phyloP scores from a whole-genome alignment of 2,888 invertebrate genomes.

The Andrena praecox region DNA sequence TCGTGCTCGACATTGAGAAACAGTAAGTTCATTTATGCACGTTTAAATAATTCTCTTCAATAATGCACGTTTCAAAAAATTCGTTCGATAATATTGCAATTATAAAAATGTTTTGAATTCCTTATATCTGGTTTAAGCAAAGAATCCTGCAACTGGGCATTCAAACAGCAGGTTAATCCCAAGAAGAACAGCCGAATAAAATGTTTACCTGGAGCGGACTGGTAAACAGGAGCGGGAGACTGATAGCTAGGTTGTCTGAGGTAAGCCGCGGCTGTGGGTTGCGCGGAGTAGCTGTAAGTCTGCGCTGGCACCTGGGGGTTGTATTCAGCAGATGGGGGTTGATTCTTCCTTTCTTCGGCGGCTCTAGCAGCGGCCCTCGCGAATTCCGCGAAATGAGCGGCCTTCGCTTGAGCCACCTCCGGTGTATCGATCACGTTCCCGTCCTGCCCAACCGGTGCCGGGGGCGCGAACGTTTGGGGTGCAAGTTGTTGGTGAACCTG shows the following conservation, averaged over 20 bases:
- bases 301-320: slow-evolving; percentile 44
- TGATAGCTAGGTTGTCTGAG: slow-evolving; percentile 57
- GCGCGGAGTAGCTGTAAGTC: slow-evolving; percentile 52
- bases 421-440: slow-evolving; percentile 84
- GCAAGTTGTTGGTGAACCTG: slow-evolving; percentile 53
- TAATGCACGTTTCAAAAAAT: too few relatives aligned
- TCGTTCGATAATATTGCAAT: too few relatives aligned
- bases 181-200: background rate
- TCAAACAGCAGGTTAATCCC: too few relatives aligned
- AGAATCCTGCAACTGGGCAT: too few relatives aligned
- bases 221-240: slow-evolving; percentile 64
- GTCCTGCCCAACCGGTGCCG: slow-evolving; percentile 83
- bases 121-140: too few relatives aligned
- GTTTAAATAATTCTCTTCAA: too few relatives aligned
- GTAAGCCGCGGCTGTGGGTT: slow-evolving; percentile 52
- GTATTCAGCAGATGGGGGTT: slow-evolving; percentile 49
- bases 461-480: slow-evolving; percentile 73
- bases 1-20: too few relatives aligned
- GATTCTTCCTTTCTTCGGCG: slow-evolving; percentile 74
- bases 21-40: too few relatives aligned
- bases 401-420: slow-evolving; percentile 84
- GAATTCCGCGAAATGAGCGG: slow-evolving; percentile 83
- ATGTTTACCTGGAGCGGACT: slow-evolving; percentile 47
- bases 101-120: too few relatives aligned
- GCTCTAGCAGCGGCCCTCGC: slow-evolving; percentile 82